phyloP scores from a whole-genome alignment of 2,797 vertebrate species.

The Coreius guichenoti region DNA sequence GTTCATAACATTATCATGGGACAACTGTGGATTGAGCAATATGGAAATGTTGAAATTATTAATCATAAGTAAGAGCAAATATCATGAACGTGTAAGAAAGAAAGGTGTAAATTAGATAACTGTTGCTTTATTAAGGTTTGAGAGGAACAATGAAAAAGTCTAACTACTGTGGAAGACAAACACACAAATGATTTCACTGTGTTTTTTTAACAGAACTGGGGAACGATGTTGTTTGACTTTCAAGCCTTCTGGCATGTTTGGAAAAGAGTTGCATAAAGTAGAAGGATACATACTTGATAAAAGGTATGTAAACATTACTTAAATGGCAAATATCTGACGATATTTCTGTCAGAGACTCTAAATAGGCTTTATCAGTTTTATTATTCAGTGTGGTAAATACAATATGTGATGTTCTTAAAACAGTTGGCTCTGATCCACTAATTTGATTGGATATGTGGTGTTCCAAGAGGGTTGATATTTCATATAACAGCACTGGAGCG shows the following conservation, averaged over 20 bases:
- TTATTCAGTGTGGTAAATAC: neutral
- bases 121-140: neutral
- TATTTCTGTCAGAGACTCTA: neutral
- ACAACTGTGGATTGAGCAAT: slow-evolving; percentile 99
- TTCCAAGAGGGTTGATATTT: neutral
- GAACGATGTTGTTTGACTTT: slow-evolving; percentile 93
- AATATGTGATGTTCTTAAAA: neutral
- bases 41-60: slow-evolving; percentile 93
- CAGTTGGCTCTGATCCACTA: neutral
- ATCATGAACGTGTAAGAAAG: neutral
- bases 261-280: slow-evolving; percentile 97
- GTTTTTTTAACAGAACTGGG: slow-evolving; percentile 84
- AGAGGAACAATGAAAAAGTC: neutral
- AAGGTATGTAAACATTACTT: slow-evolving; percentile 78
- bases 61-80: slow-evolving; percentile 90
- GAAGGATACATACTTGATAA: slow-evolving; percentile 98
- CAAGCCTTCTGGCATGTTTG: slow-evolving; percentile 95
- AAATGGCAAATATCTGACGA: neutral
- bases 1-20: slow-evolving; percentile 98
- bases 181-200: slow-evolving; percentile 29
- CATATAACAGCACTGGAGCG: neutral
- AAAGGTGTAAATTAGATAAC: neutral
- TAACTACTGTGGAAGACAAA: neutral
- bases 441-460: neutral
- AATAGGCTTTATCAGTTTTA: neutral